Conservation (phyloP, 2,113 vertebrate species). For the Pedetes capensis region DNA sequence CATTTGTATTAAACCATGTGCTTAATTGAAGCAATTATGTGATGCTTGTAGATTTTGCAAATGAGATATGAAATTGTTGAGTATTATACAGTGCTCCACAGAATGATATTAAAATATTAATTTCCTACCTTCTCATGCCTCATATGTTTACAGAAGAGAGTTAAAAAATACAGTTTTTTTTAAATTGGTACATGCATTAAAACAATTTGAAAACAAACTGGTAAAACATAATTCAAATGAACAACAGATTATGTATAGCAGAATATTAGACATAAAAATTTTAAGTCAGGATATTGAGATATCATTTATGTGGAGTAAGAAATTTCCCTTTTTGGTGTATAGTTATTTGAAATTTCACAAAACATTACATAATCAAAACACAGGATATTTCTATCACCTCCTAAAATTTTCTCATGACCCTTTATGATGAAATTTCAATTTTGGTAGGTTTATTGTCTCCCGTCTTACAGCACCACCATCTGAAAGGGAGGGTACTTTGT, state of each 20-base stretch:
- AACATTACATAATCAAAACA: background rate
- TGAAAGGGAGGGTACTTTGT: background rate
- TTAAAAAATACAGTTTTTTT: background rate
- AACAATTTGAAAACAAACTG: background rate
- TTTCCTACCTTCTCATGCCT: constrained; percentile 62
- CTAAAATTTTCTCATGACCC: background rate
- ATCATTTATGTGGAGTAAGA: background rate
- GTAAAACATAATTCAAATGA: background rate
- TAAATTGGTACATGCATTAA: background rate
- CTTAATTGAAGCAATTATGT: constrained; percentile 57
- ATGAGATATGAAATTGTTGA: constrained; percentile 56
- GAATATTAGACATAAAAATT: background rate
- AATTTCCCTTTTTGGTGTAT: background rate
- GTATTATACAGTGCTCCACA: constrained; percentile 1
- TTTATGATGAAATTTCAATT: background rate
- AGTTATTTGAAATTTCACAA: background rate
- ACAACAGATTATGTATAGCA: background rate
- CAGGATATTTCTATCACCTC: background rate
- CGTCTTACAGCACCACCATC: background rate
- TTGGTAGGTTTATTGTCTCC: fast-evolving
- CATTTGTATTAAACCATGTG: constrained; percentile 72
- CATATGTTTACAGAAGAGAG: constrained; percentile 50
- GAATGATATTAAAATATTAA: constrained; percentile 78
- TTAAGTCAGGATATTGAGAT: background rate
- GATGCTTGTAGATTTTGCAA: constrained; percentile 63